A percentile compares a stretch with the other conserved stretches of the same genome.
Evolutionary conservation across 2,797 vertebrate genomes (phyloP).

Genomic region (Parotocinclus haroldoi): DNA sequence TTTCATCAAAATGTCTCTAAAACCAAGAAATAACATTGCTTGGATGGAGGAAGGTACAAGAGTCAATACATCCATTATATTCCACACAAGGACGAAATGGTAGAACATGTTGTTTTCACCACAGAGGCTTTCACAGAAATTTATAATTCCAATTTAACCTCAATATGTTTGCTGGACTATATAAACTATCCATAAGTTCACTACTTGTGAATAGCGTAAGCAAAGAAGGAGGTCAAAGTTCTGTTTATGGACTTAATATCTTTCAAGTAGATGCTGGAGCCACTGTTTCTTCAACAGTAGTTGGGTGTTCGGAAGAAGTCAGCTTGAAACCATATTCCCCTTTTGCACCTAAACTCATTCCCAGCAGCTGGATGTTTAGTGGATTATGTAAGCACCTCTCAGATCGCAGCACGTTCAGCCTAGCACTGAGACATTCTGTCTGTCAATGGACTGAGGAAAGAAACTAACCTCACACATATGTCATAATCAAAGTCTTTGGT

Average conservation of each 20-base stretch:
- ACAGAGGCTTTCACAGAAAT: no score
- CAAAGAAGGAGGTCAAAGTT: not conserved
- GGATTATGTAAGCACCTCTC: slow-evolving; percentile 29
- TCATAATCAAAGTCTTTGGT: slow-evolving; percentile 22
- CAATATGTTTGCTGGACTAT: not conserved
- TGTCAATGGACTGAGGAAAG: slow-evolving; percentile 13
- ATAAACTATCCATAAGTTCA: slow-evolving; percentile 8
- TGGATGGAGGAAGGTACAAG: no score
- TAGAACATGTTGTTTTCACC: no score
- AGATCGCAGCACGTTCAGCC: slow-evolving; percentile 14
- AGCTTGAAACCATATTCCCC: slow-evolving; percentile 15
- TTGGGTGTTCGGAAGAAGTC: slow-evolving; percentile 4
- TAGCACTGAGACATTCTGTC: slow-evolving; percentile 1
- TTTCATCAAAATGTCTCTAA: no score
- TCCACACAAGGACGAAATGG: no score
- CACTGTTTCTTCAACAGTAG: not conserved
- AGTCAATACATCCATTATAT: no score
- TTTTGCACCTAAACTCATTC: slow-evolving; percentile 14
- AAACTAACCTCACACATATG: slow-evolving; percentile 25
- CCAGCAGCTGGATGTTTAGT: slow-evolving; percentile 34
- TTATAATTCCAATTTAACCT: not conserved
- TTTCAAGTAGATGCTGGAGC: not conserved
- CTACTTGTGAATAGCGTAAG: slow-evolving; percentile 2
- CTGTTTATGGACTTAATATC: not conserved
- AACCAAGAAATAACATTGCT: no score